Conservation (phyloP, 2,113 vertebrate species). For the Rhadina sibilatrix region DNA sequence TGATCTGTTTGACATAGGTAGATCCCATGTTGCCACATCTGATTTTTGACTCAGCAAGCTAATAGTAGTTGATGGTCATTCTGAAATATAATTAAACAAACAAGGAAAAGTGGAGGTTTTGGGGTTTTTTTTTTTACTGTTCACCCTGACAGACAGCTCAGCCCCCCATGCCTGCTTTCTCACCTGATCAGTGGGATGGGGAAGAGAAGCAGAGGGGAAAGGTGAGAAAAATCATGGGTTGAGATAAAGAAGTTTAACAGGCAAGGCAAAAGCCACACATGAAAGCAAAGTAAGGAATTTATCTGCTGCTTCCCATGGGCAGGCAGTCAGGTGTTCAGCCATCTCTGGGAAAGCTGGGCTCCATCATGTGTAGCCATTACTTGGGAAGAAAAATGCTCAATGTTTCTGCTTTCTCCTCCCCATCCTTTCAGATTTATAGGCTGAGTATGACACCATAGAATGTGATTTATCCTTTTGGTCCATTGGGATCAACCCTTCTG, state of each 20-base stretch:
- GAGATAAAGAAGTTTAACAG: not conserved
- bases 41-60: not conserved
- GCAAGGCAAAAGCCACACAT: not conserved
- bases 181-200: not conserved
- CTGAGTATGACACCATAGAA: not conserved
- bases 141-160: not conserved
- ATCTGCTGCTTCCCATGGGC: not conserved
- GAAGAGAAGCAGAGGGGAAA: not conserved
- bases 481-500: not conserved
- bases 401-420: not conserved
- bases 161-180: fast-evolving
- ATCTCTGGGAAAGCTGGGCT: not conserved
- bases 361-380: fast-evolving
- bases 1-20: not conserved
- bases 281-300: not conserved
- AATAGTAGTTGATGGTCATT: not conserved
- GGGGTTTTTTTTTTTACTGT: not conserved
- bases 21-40: not conserved
- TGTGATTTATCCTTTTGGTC: not conserved
- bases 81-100: not conserved
- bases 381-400: not conserved
- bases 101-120: not conserved
- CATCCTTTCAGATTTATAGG: not conserved
- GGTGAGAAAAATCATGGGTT: not conserved
- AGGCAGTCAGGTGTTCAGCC: not conserved